Conservation (phyloP, 2,797 vertebrate genomes). For the Pachyuromys duprasi region DNA sequence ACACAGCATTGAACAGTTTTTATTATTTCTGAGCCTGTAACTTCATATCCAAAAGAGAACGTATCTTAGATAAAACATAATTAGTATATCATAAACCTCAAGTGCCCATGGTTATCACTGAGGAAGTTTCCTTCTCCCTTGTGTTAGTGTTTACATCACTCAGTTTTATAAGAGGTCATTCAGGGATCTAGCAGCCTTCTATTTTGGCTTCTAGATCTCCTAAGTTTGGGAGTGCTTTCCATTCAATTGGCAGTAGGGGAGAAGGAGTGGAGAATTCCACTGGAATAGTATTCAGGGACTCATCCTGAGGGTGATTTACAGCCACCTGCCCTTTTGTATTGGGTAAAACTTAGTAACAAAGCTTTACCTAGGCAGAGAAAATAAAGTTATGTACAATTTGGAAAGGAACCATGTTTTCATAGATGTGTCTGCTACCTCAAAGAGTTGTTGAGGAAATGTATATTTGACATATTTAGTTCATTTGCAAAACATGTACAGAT, state of each 20-base stretch:
- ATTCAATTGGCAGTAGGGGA: not conserved
- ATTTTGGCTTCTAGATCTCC: slow-evolving; percentile 6
- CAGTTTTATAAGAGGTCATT: not conserved
- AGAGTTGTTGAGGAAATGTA: not conserved
- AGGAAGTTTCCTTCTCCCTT: slow-evolving; percentile 24
- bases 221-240: not conserved
- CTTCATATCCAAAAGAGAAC: slow-evolving; percentile 28
- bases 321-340: not conserved
- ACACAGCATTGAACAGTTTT: not conserved
- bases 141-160: not conserved
- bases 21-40: slow-evolving; percentile 35
- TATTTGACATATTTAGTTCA: slow-evolving; percentile 14
- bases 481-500: not conserved
- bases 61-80: slow-evolving; percentile 34
- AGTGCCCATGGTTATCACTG: slow-evolving; percentile 37
- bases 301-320: not conserved
- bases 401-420: slow-evolving; percentile 10
- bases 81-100: slow-evolving; percentile 21
- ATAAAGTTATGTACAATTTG: slow-evolving; percentile 18
- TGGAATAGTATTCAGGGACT: not conserved
- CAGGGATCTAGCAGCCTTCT: not conserved
- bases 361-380: not conserved
- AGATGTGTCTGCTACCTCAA: slow-evolving; percentile 5
- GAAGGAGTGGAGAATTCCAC: slow-evolving; percentile 4
- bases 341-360: slow-evolving; percentile 2